Evolutionary conservation across 2,888 invertebrate genomes (phyloP).

Genomic region (Nemotelus nigrinus): DNA sequence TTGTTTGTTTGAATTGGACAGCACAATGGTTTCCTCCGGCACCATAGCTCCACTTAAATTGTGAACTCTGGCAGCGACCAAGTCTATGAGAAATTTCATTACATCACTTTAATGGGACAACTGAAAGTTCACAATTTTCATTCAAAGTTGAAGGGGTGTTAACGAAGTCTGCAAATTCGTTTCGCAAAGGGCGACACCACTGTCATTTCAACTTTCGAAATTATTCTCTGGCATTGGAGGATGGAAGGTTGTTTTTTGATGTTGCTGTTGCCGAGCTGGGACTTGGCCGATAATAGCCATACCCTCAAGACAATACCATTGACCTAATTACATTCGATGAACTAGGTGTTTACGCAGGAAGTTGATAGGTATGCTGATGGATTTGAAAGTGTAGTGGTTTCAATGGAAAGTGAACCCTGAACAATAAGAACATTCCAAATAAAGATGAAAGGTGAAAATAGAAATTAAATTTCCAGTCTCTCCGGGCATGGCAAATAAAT

Average conservation of each 20-base stretch:
- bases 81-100: constrained; percentile 16
- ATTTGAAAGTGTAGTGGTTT: background rate
- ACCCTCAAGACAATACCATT: background rate
- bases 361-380: too few relatives aligned
- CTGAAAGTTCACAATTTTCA: background rate
- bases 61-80: background rate
- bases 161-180: background rate
- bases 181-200: background rate
- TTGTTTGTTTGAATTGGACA: background rate
- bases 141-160: too few relatives aligned
- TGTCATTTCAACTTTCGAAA: constrained; percentile 7
- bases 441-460: constrained; percentile 14
- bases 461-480: constrained; percentile 2
- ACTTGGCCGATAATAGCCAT: background rate
- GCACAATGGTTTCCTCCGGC: background rate
- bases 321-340: background rate
- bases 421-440: background rate
- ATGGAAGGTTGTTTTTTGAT: background rate
- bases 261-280: background rate
- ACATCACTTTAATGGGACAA: background rate
- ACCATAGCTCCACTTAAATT: constrained; percentile 7
- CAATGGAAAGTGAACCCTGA: background rate
- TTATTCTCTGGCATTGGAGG: background rate
- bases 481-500: background rate
- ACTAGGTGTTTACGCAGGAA: too few relatives aligned